These are phyloP conservation scores for Marmota flaviventris DNA, from an alignment of 2,113 vertebrate genomes.

Conservation along the genomic window DNA sequence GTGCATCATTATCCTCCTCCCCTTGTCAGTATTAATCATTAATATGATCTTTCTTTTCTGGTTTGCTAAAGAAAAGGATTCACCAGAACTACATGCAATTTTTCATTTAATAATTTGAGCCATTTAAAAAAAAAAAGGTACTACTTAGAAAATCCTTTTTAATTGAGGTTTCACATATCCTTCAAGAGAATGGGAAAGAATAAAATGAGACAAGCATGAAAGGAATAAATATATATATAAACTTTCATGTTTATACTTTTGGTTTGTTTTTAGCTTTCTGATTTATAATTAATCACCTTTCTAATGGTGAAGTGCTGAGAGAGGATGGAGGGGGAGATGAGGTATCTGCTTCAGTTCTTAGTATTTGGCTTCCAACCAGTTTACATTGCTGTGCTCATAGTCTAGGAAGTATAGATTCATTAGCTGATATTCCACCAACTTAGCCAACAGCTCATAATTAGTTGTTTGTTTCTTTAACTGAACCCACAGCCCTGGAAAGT, in stretches of 20 bases:
- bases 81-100: not conserved
- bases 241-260: not conserved
- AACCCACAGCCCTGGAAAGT: not conserved
- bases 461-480: not conserved
- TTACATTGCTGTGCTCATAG: not conserved
- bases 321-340: not conserved
- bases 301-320: not conserved
- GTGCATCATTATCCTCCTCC: not conserved
- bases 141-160: constrained; percentile 21
- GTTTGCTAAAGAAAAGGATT: constrained; percentile 32
- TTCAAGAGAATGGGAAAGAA: constrained; percentile 16
- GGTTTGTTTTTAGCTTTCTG: not conserved
- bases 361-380: not conserved
- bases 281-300: not conserved
- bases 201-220: not conserved
- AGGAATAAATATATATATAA: not conserved
- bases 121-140: not conserved
- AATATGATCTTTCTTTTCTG: not conserved
- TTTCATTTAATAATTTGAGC: not conserved
- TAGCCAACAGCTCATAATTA: not conserved
- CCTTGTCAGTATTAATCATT: not conserved
- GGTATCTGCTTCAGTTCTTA: not conserved
- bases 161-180: not conserved
- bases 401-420: not conserved
- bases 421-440: not conserved